Percentiles rank a stretch among this genome's conserved stretches.
Conservation (phyloP, 2,113 vertebrate genomes). For the cattle (Bos taurus) region DNA sequence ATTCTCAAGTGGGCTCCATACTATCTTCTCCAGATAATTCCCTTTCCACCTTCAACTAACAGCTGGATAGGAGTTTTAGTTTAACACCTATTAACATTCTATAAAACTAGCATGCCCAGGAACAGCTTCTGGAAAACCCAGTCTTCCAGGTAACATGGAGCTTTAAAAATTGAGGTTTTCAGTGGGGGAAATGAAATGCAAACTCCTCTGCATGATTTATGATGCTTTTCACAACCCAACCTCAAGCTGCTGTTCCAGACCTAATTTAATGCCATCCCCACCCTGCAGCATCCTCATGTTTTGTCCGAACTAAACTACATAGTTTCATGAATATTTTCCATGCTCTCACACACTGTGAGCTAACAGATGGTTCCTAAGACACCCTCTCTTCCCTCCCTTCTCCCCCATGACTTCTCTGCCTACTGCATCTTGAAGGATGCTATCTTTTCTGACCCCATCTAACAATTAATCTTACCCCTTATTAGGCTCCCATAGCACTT, state of each 20-base stretch:
- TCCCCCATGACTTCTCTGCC: background rate
- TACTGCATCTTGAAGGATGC: background rate
- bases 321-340: background rate
- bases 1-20: background rate
- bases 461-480: background rate
- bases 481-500: background rate
- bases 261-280: background rate
- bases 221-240: background rate
- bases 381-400: background rate
- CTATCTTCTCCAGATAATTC: background rate
- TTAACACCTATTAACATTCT: background rate
- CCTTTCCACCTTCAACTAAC: background rate
- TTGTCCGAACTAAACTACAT: background rate
- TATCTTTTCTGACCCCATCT: background rate
- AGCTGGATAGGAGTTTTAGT: background rate
- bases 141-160: background rate
- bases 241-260: background rate
- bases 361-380: background rate
- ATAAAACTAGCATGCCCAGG: background rate
- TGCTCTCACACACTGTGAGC: background rate
- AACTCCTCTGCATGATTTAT: slow-evolving; percentile 18
- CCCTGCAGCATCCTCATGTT: background rate
- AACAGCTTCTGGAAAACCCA: background rate
- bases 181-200: slow-evolving; percentile 14
- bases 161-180: background rate